Base-by-base conservation (phyloP, 2,888 invertebrate genomes). In the Nebria brevicollis region DNA sequence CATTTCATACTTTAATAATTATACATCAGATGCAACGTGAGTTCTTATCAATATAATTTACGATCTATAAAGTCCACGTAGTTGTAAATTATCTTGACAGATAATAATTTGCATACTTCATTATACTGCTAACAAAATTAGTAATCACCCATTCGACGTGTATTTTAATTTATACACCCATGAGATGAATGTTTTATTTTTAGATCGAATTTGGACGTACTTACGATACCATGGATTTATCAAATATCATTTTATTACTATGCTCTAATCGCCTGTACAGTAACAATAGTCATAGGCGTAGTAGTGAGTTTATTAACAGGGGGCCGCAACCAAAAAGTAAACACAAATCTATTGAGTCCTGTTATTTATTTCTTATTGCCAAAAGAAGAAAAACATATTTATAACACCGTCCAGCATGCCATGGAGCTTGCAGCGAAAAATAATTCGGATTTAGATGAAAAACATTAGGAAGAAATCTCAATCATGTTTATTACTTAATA, bases 171-270 rank as follows among this genome's bases (percentile, higher is more conserved):
- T 34, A 34, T 34, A 34, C 0, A 4, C 34, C 34, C n/a, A n/a
- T 26, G 10, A 25, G 10, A 68, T 25, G 11, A 26, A 26, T 1
- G 20, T 20, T 72, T 26, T 26, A 8, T 34, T 34, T 26, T 72
- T 72, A 68, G 68, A 68, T 8, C 15, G 13, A 68, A n/a, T 11
- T 7, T 25, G 7, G 20, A 15, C 74, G 65, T 15, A 68, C 66
- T 77, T 15, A 54, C 8, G 8, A 54, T 13, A 54, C 83, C 83
- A 65, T 25, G 81, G 10, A 76, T 84, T 41, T 84, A 80, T 20
- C 77, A 81, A 41, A 83, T 84, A 76, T 82, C 82, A 10, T 83
- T 82, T 77, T 84, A 84, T 70, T 84, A 84, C 43, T 84, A 82
- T 42, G 41, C 72, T 11, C 13, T 81, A 8, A 10, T 82, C 0